Base-by-base conservation (phyloP, 1,140 invertebrate genomes). In the Riptortus pedestris region DNA sequence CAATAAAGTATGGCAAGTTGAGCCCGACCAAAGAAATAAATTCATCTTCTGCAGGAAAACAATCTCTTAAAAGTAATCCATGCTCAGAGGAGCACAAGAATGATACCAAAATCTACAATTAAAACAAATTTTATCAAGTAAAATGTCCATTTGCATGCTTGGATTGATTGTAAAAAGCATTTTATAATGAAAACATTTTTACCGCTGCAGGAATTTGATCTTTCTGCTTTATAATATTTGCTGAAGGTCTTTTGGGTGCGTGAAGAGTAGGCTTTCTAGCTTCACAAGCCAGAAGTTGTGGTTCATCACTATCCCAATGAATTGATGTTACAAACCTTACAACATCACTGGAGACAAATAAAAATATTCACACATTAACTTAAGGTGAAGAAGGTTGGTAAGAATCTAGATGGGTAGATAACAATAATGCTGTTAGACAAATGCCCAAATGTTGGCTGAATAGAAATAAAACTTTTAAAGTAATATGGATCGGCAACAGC, bases 21-120 rank as follows among this genome's bases (percentile, higher is more conserved):
- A 90, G 74, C 20, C 79, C 81, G 4, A 86, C 67, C 1, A 86
- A 65, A 66, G 79, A 75, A 12, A 71, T 74, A 67, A 74, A 77
- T 0, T 73, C 65, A 20, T 78, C 75, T 14, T 71, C 69, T 2
- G 80, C 72, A 0, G 78, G 67, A 65, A 80, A 80, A 14, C 81
- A 77, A 71, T 91, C 87, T 69, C 91, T 86, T 12, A 90, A 78
- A 22, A 87, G 76, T 24, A 88, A 79, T 14, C 84, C 85, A 71
- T 84, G 79, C 62, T 90, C 86, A 2, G 79, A 75, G 2, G 85
- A 85, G 16, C 81, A 77, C 70, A 89, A 88, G 71, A 89, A 77
- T 3, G 84, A 83, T 3, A 86, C 79, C 24, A 89, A 69, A 70
- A 86, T 76, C 59, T 64, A 14, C 43, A 71, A 70, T 69, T 71